Evolutionary conservation across 64 coral and sea anemone genomes (phyloP).

Genomic region (Pocillopora verrucosa): DNA sequence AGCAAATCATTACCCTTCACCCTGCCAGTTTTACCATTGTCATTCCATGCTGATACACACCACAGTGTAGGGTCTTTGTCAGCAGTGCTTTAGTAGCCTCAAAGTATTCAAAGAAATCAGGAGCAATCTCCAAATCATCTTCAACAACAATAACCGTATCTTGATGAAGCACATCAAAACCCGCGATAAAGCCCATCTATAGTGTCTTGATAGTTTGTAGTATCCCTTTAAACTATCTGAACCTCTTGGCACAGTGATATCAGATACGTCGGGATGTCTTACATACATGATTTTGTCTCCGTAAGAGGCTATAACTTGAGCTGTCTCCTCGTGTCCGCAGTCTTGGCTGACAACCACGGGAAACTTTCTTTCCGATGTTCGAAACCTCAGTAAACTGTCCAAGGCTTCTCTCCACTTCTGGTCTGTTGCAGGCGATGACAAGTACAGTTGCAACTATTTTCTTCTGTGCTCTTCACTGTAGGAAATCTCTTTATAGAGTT

Average conservation of each 20-base stretch:
- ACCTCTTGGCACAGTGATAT: slow-evolving; percentile 45
- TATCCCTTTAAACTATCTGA: slow-evolving; percentile 60
- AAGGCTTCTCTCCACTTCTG: slow-evolving; percentile 69
- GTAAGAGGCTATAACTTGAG: slow-evolving; percentile 52
- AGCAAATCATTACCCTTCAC: slow-evolving; percentile 75
- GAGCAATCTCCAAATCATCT: slow-evolving; percentile 85
- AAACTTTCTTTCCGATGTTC: slow-evolving; percentile 55
- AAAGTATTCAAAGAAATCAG: slow-evolving; percentile 95
- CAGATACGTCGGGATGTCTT: slow-evolving; percentile 68
- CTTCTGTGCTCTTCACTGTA: neutral
- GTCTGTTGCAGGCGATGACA: slow-evolving; percentile 93
- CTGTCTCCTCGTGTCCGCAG: slow-evolving; percentile 74
- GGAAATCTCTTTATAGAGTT: neutral
- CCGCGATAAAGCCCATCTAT: slow-evolving; percentile 75
- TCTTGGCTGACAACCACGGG: slow-evolving; percentile 95
- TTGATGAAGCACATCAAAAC: slow-evolving; percentile 72
- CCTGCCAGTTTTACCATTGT: slow-evolving; percentile 71
- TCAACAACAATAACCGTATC: slow-evolving; percentile 88
- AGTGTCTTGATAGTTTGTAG: slow-evolving; percentile 90
- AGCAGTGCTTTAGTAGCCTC: slow-evolving; percentile 55
- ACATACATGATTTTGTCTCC: slow-evolving; percentile 56
- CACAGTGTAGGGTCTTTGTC: slow-evolving; percentile 81
- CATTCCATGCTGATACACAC: slow-evolving; percentile 93
- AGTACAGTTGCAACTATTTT: slow-evolving; percentile 45
- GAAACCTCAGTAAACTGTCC: slow-evolving; percentile 64